Percentiles rank a stretch among this genome's conserved stretches.
These are phyloP conservation scores for Dolichotis patagonum DNA, from an alignment of 2,113 vertebrate genomes.

Conservation along the genomic window DNA sequence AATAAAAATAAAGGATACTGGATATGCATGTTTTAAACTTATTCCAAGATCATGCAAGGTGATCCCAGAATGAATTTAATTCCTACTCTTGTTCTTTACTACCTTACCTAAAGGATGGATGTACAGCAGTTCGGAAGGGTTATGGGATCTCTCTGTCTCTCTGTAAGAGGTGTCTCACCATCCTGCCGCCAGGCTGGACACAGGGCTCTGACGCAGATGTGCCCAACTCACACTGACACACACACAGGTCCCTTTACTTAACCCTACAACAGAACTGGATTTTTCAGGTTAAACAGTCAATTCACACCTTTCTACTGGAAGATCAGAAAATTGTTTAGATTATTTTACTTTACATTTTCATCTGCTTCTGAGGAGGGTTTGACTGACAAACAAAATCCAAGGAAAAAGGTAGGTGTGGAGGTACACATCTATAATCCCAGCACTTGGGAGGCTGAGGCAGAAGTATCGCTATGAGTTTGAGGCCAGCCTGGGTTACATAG, in stretches of 20 bases:
- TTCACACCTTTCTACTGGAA: neutral
- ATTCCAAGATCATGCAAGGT: neutral
- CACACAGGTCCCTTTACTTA: neutral
- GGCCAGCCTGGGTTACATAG: neutral
- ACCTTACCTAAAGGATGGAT: neutral
- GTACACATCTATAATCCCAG: neutral
- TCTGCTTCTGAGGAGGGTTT: constrained; percentile 21
- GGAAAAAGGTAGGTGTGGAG: neutral
- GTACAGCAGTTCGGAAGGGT: neutral
- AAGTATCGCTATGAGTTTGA: too few species aligned
- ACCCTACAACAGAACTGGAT: neutral
- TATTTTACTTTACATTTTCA: neutral
- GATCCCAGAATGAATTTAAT: neutral
- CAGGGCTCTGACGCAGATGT: neutral
- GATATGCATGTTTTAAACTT: neutral
- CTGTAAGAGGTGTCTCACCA: neutral
- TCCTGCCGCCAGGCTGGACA: neutral
- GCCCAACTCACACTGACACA: neutral
- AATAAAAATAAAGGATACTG: neutral
- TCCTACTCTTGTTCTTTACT: neutral
- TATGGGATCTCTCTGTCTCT: fast-evolving
- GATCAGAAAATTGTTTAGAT: neutral
- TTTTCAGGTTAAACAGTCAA: constrained; percentile 17
- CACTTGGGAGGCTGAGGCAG: neutral
- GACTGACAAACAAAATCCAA: constrained; percentile 11